Conservation (phyloP, 2,797 vertebrate species). For the Schizopygopsis pylzovi region DNA sequence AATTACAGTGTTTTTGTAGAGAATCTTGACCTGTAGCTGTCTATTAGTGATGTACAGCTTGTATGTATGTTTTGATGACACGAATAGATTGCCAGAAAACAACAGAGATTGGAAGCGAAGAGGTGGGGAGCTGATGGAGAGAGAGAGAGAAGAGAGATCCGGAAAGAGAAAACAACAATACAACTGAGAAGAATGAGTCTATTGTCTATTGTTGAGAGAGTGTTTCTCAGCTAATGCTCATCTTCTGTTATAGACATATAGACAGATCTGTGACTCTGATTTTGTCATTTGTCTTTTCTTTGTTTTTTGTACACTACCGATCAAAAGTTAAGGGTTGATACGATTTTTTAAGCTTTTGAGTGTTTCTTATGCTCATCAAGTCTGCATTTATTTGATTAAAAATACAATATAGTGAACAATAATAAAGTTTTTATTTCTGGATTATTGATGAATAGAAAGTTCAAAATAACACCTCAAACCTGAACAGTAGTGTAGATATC, state of each 20-base stretch:
- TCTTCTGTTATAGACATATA: constrained; percentile 33
- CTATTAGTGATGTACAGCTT: background rate
- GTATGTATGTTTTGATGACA: background rate
- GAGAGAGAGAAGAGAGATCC: background rate
- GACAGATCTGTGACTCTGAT: background rate
- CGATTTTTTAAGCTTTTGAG: background rate
- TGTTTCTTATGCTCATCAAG: background rate
- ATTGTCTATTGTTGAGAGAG: constrained; percentile 26
- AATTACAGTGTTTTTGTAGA: background rate
- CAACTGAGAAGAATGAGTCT: constrained; percentile 7
- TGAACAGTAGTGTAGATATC: background rate
- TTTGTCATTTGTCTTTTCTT: too few species aligned
- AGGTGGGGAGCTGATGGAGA: background rate
- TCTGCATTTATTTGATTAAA: background rate
- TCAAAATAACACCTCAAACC: background rate
- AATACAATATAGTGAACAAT: background rate
- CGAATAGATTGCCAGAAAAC: background rate
- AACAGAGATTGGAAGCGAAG: background rate
- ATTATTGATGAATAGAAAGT: background rate
- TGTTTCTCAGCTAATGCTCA: constrained; percentile 1
- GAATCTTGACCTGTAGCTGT: background rate
- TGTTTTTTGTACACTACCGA: background rate
- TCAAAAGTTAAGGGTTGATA: background rate
- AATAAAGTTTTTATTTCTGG: background rate
- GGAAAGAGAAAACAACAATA: background rate